Conservation (phyloP, 1,140 invertebrate genomes). For the Spodoptera litura region DNA sequence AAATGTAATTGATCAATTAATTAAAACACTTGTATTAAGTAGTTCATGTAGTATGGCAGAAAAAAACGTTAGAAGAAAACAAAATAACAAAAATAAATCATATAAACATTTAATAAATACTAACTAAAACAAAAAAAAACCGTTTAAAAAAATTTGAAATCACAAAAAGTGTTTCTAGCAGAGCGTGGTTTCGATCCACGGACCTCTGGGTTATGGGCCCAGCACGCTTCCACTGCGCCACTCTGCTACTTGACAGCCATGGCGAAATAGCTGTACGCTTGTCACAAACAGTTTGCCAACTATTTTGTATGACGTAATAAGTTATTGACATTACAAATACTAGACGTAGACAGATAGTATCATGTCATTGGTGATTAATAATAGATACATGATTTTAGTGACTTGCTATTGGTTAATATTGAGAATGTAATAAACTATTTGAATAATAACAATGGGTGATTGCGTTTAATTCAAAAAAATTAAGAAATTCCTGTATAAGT, state of each 20-base stretch:
- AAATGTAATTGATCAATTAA: no score
- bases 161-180: constrained; percentile 70
- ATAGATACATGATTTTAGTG: no score
- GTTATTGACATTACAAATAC: no score
- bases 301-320: not conserved
- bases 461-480: no score
- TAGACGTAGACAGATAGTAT: no score
- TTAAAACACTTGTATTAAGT: not conserved
- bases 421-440: no score
- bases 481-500: no score
- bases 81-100: not conserved
- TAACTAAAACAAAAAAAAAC: not conserved
- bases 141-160: not conserved
- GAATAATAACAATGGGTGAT: no score
- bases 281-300: not conserved
- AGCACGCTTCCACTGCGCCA: constrained; percentile 73
- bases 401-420: no score
- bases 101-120: not conserved
- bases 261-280: not conserved
- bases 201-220: constrained; percentile 72
- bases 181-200: constrained; percentile 76
- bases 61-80: not conserved
- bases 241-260: constrained; percentile 57
- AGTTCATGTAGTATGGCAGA: not conserved
- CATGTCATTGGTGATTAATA: no score